A percentile compares a stretch with the other conserved stretches of the same genome.
phyloP scores from a whole-genome alignment of 2,888 invertebrate genomes.

The Mamestra brassicae region DNA sequence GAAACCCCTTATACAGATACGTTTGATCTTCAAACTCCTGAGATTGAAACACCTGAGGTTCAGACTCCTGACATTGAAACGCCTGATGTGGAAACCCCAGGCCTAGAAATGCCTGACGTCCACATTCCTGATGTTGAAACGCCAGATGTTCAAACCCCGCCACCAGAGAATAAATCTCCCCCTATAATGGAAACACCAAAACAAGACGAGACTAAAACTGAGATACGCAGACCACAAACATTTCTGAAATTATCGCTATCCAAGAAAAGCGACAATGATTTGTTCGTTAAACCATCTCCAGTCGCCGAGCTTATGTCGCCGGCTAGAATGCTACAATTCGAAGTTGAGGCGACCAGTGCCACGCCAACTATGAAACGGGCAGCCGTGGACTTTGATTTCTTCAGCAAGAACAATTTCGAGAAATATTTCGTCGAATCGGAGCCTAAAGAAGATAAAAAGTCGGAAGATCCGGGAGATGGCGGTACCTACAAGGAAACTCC shows the following conservation, averaged over 20 bases:
- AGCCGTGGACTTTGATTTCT: slow-evolving; percentile 85
- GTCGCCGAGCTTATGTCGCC: slow-evolving; percentile 85
- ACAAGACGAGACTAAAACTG: slow-evolving; percentile 62
- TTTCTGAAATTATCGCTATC: slow-evolving; percentile 79
- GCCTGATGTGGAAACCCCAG: slow-evolving; percentile 14
- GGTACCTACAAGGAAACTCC: slow-evolving; percentile 78
- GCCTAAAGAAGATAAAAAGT: slow-evolving; percentile 55
- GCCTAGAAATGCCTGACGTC: slow-evolving; percentile 1
- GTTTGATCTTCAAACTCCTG: slow-evolving; percentile 35
- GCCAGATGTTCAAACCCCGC: slow-evolving; percentile 44
- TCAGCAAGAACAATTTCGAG: slow-evolving; percentile 82
- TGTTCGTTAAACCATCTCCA: slow-evolving; percentile 85
- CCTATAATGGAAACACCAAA: slow-evolving; percentile 78
- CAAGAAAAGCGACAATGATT: slow-evolving; percentile 79
- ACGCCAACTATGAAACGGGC: slow-evolving; percentile 89
- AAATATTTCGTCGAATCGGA: slow-evolving; percentile 78
- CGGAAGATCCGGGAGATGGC: slow-evolving; percentile 60
- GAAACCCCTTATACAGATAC: slow-evolving; percentile 52
- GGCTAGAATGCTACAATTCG: slow-evolving; percentile 87
- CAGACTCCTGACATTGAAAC: slow-evolving; percentile 52
- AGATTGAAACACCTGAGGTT: slow-evolving; percentile 1
- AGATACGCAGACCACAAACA: slow-evolving; percentile 70
- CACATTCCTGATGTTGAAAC: slow-evolving; percentile 51
- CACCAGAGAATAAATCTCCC: slow-evolving; percentile 62
- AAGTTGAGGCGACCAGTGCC: slow-evolving; percentile 80